Evolutionary conservation across 1,140 invertebrate genomes (phyloP).

Genomic region (Cydia pomonella): DNA sequence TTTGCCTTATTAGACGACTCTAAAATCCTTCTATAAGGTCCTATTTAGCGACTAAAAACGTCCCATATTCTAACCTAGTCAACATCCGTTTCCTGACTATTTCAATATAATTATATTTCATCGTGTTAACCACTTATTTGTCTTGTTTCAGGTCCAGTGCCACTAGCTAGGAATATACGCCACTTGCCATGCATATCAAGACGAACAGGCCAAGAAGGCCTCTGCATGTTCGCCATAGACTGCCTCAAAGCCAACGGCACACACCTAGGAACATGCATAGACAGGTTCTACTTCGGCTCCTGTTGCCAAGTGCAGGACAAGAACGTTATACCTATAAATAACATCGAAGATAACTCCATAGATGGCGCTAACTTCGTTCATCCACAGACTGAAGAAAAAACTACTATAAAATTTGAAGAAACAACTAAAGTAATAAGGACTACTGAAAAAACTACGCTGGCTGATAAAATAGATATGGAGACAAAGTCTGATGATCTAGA

Average conservation of each 20-base stretch:
- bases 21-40: too few relatives aligned
- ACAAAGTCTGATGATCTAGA: constrained; percentile 58
- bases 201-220: constrained; percentile 88
- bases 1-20: too few relatives aligned
- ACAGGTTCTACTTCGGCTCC: constrained; percentile 95
- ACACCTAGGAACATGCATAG: constrained; percentile 94
- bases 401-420: constrained; percentile 51
- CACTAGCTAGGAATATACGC: constrained; percentile 90
- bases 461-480: constrained; percentile 55
- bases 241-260: constrained; percentile 95
- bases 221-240: constrained; percentile 97
- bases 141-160: constrained; percentile 73
- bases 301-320: constrained; percentile 88
- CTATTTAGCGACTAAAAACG: too few relatives aligned
- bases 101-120: too few relatives aligned
- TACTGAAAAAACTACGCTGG: constrained; percentile 41
- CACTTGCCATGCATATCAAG: constrained; percentile 92
- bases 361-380: constrained; percentile 74
- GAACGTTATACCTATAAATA: constrained; percentile 60
- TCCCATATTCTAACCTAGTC: too few relatives aligned
- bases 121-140: constrained; percentile 36
- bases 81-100: too few relatives aligned
- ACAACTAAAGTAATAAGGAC: constrained; percentile 42
- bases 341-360: constrained; percentile 64
- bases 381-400: constrained; percentile 66